Evolutionary conservation across 2,797 vertebrate species (phyloP).

Genomic region (Poecilia velifera): DNA sequence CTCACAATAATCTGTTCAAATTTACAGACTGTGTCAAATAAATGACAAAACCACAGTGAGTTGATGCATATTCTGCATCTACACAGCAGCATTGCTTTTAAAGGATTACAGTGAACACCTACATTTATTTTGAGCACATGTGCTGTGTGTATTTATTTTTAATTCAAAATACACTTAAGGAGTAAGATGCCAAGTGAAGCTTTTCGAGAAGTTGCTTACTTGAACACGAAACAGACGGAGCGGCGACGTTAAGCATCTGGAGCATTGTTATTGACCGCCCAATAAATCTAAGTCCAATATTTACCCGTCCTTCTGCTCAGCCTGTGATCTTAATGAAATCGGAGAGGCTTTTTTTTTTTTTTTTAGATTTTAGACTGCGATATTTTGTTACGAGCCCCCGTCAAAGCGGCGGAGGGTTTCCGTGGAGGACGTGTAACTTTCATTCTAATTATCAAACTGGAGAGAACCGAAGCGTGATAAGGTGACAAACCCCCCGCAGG

Average conservation of each 20-base stretch:
- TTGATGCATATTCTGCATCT: neutral
- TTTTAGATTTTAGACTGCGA: conserved; percentile 4
- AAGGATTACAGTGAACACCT: no score
- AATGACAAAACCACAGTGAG: neutral
- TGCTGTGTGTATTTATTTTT: neutral
- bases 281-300: conserved; percentile 9
- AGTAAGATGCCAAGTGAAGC: neutral
- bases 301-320: neutral
- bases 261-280: neutral
- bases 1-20: neutral
- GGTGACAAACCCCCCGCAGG: conserved; percentile 46
- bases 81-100: neutral
- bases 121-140: neutral
- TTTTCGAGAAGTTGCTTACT: neutral
- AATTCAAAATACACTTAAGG: no score
- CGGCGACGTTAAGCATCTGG: neutral
- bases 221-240: conserved; percentile 1
- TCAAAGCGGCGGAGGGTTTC: conserved; percentile 17
- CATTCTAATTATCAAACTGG: conserved; percentile 48
- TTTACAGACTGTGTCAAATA: neutral
- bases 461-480: conserved; percentile 46
- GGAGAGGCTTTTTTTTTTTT: conserved; percentile 16
- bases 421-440: conserved; percentile 31
- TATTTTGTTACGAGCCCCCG: conserved; percentile 21
- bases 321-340: conserved; percentile 21